Percentiles rank a stretch among this genome's conserved stretches.
phyloP scores from a whole-genome alignment of 2,797 vertebrate genomes.

The Petrocephalus schoutedeni region DNA sequence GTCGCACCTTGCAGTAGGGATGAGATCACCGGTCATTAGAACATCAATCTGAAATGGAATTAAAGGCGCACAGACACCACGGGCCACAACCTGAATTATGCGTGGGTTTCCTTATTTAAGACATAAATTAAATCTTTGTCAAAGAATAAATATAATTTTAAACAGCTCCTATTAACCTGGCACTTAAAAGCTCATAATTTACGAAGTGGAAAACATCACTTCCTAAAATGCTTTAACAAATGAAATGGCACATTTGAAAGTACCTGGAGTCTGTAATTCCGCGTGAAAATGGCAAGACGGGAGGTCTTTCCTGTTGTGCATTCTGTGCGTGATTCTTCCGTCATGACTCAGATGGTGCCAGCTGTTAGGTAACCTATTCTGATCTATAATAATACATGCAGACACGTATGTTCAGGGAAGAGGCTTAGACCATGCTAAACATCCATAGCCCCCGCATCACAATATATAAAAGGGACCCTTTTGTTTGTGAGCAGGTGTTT shows the following conservation, averaged over 20 bases:
- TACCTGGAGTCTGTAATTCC: background rate
- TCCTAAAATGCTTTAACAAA: background rate
- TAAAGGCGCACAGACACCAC: background rate
- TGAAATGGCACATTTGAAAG: background rate
- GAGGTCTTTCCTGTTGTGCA: background rate
- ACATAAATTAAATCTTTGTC: background rate
- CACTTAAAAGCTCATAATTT: background rate
- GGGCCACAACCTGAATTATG: background rate
- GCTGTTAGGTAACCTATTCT: background rate
- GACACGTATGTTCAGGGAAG: background rate
- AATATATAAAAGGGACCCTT: background rate
- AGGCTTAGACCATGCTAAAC: background rate
- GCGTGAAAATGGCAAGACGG: background rate
- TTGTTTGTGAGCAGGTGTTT: background rate
- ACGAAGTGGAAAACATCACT: background rate
- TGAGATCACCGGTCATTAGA: background rate
- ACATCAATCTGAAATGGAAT: background rate
- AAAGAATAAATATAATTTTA: background rate
- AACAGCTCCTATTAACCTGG: background rate
- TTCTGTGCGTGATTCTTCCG: background rate
- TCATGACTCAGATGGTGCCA: background rate
- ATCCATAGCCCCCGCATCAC: background rate
- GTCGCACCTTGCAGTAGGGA: background rate
- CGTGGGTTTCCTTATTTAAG: background rate
- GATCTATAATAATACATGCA: background rate